Percentiles rank a stretch among this genome's conserved stretches.
Conservation (phyloP, 2,888 invertebrate species). For the Coenonympha arcania region DNA sequence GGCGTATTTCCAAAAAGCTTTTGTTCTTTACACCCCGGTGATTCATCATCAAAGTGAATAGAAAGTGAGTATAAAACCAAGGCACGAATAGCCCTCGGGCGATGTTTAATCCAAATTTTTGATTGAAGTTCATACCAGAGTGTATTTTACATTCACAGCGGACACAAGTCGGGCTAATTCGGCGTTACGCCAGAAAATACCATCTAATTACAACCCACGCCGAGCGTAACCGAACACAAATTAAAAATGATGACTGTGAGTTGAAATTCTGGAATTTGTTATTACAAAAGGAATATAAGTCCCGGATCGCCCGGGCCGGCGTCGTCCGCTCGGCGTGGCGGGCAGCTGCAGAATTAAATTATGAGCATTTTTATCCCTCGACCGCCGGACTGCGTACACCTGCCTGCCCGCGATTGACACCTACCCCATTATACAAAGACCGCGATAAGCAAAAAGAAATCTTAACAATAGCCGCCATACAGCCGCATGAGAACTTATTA, state of each 20-base stretch:
- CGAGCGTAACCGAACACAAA: conserved; percentile 44
- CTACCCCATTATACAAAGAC: conserved; percentile 64
- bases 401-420: conserved; percentile 69
- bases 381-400: conserved; percentile 48
- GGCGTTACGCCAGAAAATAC: conserved; percentile 33
- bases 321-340: conserved; percentile 61
- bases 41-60: conserved; percentile 10
- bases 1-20: background rate
- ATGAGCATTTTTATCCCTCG: conserved; percentile 68
- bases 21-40: background rate
- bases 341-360: conserved; percentile 72
- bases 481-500: conserved; percentile 71
- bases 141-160: conserved; percentile 25
- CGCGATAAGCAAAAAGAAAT: conserved; percentile 55
- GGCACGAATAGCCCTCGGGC: conserved; percentile 12
- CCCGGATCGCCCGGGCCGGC: conserved; percentile 48
- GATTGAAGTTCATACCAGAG: conserved; percentile 16
- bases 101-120: conserved; percentile 18
- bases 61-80: conserved; percentile 10
- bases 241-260: conserved; percentile 58
- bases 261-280: conserved; percentile 58
- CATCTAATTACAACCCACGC: conserved; percentile 41
- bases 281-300: conserved; percentile 57
- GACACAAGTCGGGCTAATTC: conserved; percentile 30
- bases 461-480: conserved; percentile 63